phyloP scores from a whole-genome alignment of 2,113 vertebrate genomes.

The Ceyx melanurus region DNA sequence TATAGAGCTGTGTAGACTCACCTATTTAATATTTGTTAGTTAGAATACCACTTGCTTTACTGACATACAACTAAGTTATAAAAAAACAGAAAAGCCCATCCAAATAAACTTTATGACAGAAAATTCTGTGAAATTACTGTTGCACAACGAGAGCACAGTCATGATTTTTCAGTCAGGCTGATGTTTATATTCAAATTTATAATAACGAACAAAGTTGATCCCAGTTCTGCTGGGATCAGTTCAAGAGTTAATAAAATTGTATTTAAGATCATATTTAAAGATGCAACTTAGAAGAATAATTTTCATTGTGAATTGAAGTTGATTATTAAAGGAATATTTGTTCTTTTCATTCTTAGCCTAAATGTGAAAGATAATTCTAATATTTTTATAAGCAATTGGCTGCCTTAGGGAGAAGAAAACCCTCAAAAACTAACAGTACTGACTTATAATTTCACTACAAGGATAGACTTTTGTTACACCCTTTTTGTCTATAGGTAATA shows the following conservation, averaged over 20 bases:
- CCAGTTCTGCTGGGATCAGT: not conserved
- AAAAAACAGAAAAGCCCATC: constrained; percentile 40
- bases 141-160: not conserved
- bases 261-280: not conserved
- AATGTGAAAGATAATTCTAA: not conserved
- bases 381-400: not conserved
- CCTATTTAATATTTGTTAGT: constrained; percentile 45
- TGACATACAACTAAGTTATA: not conserved
- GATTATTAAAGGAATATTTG: not conserved
- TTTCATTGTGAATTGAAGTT: constrained; percentile 16
- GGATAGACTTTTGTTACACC: not conserved
- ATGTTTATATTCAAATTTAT: not conserved
- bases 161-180: constrained; percentile 21
- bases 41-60: constrained; percentile 35
- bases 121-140: constrained; percentile 25
- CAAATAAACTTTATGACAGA: not conserved
- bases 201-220: constrained; percentile 34
- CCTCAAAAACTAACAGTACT: not conserved
- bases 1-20: constrained; percentile 49
- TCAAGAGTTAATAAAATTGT: constrained; percentile 28
- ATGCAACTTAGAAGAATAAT: not conserved
- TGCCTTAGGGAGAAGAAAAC: not conserved
- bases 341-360: constrained; percentile 1
- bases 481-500: not conserved
- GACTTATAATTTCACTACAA: not conserved